Evolutionary conservation across 2,797 vertebrate species (phyloP).

Genomic region (Sebastes oblongus): DNA sequence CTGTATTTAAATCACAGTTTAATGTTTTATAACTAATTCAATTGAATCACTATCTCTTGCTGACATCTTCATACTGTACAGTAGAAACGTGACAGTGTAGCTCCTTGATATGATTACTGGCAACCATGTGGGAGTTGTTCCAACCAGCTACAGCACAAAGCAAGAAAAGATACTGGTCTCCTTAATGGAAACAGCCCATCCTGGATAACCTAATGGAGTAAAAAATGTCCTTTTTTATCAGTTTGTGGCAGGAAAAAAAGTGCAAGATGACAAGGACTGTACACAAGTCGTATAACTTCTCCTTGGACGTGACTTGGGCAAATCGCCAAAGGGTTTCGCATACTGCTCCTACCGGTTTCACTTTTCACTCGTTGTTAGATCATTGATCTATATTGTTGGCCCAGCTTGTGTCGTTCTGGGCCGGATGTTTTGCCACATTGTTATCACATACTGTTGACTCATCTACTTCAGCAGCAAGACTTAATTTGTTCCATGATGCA

Average conservation of each 20-base stretch:
- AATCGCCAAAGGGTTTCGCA: background rate
- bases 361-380: constrained; percentile 7
- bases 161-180: background rate
- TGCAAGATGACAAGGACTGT: background rate
- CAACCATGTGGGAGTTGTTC: background rate
- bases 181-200: background rate
- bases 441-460: constrained; percentile 30
- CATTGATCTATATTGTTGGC: constrained; percentile 2
- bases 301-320: background rate
- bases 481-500: background rate
- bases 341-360: background rate
- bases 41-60: background rate
- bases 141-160: background rate
- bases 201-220: background rate
- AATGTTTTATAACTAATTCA: background rate
- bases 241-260: background rate
- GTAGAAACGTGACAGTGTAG: background rate
- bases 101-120: background rate
- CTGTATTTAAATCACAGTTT: background rate
- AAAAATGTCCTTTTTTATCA: background rate
- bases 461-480: background rate
- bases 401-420: background rate
- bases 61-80: background rate
- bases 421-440: constrained; percentile 5
- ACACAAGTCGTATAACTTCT: background rate